These are phyloP conservation scores for Altica lythri DNA, from an alignment of 2,888 invertebrate genomes.

Conservation along the genomic window DNA sequence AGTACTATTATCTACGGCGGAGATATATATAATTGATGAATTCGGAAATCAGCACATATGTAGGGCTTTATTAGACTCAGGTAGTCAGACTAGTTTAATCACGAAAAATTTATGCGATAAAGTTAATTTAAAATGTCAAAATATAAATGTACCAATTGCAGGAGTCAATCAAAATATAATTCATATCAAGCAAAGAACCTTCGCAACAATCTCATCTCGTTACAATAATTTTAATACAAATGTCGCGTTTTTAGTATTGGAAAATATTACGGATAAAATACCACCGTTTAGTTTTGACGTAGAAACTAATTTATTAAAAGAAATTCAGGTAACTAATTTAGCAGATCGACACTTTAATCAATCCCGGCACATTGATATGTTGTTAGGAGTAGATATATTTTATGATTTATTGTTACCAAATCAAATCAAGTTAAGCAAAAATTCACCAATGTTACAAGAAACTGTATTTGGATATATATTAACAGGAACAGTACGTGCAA, in stretches of 20 bases:
- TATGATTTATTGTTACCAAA: conserved; percentile 19
- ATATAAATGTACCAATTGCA: conserved; percentile 1
- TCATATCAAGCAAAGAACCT: neutral
- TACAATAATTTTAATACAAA: conserved; percentile 6
- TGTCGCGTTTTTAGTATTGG: conserved; percentile 5
- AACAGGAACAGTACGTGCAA: neutral
- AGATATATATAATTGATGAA: neutral
- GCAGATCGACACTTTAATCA: conserved; percentile 12
- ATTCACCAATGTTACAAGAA: conserved; percentile 1
- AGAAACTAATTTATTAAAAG: neutral
- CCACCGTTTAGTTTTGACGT: neutral
- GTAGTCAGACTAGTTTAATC: conserved; percentile 6
- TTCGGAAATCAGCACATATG: neutral
- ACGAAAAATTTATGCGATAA: neutral
- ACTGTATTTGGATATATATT: conserved; percentile 1
- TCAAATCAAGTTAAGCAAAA: conserved; percentile 18
- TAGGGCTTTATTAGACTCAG: conserved; percentile 10
- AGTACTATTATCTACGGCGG: conserved; percentile 3
- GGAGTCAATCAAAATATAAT: conserved; percentile 6
- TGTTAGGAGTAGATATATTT: conserved; percentile 21
- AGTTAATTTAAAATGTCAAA: neutral
- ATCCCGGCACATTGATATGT: conserved; percentile 8
- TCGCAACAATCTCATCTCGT: neutral
- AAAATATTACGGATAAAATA: conserved; percentile 5
- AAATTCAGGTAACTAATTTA: neutral